phyloP scores from a whole-genome alignment of 2,113 vertebrate species.

The Peromyscus polionotus region DNA sequence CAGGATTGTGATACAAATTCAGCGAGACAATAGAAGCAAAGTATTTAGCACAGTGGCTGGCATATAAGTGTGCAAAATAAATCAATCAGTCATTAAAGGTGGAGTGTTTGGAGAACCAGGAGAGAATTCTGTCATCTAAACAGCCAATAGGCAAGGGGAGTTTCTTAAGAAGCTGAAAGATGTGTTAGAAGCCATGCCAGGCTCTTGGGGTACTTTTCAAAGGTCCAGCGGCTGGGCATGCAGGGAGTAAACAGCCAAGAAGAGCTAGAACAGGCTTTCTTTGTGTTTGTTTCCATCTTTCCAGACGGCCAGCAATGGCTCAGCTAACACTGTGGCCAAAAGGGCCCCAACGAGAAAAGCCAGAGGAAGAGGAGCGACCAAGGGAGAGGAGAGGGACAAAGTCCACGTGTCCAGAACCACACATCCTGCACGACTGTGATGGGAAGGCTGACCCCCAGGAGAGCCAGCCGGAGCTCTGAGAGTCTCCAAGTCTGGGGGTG shows the following conservation, averaged over 20 bases:
- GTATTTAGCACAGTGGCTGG: neutral
- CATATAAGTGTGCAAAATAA: neutral
- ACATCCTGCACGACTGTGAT: neutral
- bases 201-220: neutral
- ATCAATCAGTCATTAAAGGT: neutral
- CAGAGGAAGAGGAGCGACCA: neutral
- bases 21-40: neutral
- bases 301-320: neutral
- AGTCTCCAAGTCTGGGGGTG: neutral
- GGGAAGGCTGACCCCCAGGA: neutral
- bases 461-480: neutral
- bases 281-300: neutral
- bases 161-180: neutral
- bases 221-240: no score
- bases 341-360: neutral
- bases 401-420: neutral
- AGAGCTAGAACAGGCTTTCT: neutral
- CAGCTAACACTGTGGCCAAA: neutral
- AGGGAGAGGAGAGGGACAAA: neutral
- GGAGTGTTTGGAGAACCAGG: neutral
- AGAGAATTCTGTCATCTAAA: neutral
- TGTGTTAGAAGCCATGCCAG: neutral
- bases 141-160: neutral
- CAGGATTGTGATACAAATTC: neutral
- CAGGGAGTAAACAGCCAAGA: neutral